Conservation (phyloP, 1,140 invertebrate genomes). For the Dendroctonus ponderosae region DNA sequence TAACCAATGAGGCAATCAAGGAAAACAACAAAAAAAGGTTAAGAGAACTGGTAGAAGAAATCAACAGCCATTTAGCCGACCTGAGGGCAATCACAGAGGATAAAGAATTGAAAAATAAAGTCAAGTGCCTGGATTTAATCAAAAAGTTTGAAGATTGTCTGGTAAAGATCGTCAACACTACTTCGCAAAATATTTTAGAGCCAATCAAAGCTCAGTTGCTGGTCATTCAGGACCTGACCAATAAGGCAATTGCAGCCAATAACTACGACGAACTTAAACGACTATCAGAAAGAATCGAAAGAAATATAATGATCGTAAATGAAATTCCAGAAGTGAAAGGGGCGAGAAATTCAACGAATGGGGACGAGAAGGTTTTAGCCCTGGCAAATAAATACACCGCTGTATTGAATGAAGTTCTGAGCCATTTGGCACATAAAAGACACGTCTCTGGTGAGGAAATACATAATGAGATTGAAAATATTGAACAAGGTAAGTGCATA, state of each 20-base stretch:
- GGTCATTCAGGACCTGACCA: conserved; percentile 6
- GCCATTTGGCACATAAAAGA: not conserved
- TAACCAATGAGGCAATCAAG: conserved; percentile 24
- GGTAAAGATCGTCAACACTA: conserved; percentile 12
- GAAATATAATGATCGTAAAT: conserved; percentile 18
- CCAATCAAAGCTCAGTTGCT: conserved; percentile 9
- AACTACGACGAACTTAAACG: conserved; percentile 16
- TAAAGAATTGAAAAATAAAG: conserved; percentile 5
- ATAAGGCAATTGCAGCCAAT: conserved; percentile 11
- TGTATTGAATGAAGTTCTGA: conserved; percentile 4
- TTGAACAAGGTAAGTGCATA: not conserved
- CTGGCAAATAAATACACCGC: conserved; percentile 6
- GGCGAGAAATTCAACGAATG: conserved; percentile 6
- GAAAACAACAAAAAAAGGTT: conserved; percentile 22
- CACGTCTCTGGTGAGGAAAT: not conserved
- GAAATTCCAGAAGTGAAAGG: conserved; percentile 20
- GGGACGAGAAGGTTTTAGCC: conserved; percentile 6
- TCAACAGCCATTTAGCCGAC: conserved; percentile 23
- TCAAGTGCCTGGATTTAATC: conserved; percentile 18
- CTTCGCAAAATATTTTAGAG: conserved; percentile 1
- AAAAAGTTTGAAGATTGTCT: conserved; percentile 32
- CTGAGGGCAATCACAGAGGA: conserved; percentile 5
- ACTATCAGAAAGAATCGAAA: conserved; percentile 14
- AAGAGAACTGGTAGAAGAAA: conserved; percentile 28
- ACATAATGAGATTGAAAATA: not conserved